Evolutionary conservation across 2,888 invertebrate species (phyloP), one percentile per base, ranked within the genome.

Genomic region (Ichneumoninae sp.): DNA sequence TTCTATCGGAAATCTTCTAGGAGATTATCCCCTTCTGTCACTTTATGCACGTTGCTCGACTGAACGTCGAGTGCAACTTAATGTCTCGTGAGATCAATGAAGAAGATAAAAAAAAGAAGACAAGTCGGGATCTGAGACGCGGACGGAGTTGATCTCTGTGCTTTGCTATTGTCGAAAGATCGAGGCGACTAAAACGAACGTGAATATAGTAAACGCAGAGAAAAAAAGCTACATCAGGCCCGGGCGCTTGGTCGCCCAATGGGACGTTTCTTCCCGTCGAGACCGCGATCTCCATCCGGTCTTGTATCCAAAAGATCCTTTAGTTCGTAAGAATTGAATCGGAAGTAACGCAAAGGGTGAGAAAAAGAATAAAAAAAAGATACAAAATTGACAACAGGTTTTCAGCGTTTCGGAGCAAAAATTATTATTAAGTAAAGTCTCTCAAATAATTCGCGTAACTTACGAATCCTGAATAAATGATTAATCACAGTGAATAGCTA

Each of bases 21-120:
- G 79, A 88, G 88, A 87, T 88, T 85, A 88, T 91, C 87, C 88
- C 88, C 89, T 89, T 89, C 88, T 91, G 89, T 90, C 89, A 88
- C 88, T 90, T 90, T 89, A 88, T 89, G 89, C 87, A 89, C 89
- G 88, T 88, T 85, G 89, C 89, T 90, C 88, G 89, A 91, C 89
- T 87, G 90, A 90, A 75, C 66, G 69, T 82, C 85, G 66, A 73
- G 50, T 70, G 78, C 82, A 85, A 75, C 60, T 82, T 52, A 71
- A 78, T 74, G 70, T 60, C 68, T 77, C 44, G 76, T n/a, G 47
- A 69, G 40, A 63, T 60, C 71, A 54, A 40, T 57, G 22, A 70
- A 69, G n/a, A 19, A 10, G 26, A 54, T 19, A 19, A 19, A 0
- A 30, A 19, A 40, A 30, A n/a, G 4, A 22, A 40, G 60, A 33